Conservation (phyloP, 2,888 invertebrate genomes). For the Drosophila mulleri region DNA sequence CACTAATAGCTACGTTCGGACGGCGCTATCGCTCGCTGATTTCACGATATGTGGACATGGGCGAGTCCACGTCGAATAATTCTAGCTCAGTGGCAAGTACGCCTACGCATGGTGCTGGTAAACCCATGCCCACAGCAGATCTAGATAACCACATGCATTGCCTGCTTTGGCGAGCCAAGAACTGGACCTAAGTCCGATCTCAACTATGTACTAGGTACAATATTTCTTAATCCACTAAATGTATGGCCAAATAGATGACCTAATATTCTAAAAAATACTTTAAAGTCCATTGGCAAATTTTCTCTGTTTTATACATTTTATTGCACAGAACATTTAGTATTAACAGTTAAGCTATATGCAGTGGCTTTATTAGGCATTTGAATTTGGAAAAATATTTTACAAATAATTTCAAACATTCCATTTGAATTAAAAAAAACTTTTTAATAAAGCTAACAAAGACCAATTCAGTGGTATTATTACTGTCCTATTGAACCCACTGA, state of each 20-base stretch:
- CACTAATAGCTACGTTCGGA: constrained; percentile 91
- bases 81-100: constrained; percentile 55
- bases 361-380: constrained; percentile 1
- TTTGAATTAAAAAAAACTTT: constrained; percentile 42
- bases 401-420: constrained; percentile 45
- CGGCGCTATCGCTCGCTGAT: constrained; percentile 93
- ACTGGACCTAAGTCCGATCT: constrained; percentile 82
- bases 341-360: constrained; percentile 28
- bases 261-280: constrained; percentile 12
- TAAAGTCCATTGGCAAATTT: background rate
- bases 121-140: constrained; percentile 71
- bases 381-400: constrained; percentile 13
- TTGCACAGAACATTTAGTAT: constrained; percentile 30
- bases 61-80: constrained; percentile 50
- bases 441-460: constrained; percentile 42
- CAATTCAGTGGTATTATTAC: constrained; percentile 40
- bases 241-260: constrained; percentile 12
- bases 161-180: constrained; percentile 83
- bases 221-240: constrained; percentile 44
- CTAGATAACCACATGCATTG: constrained; percentile 84
- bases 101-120: constrained; percentile 72
- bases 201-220: constrained; percentile 48
- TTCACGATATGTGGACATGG: constrained; percentile 87
- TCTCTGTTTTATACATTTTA: constrained; percentile 10
- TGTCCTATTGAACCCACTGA: constrained; percentile 75